A percentile compares a stretch with the other conserved stretches of the same genome.
phyloP scores from a whole-genome alignment of 2,113 vertebrate species.

The Hemibagrus wyckioides region DNA sequence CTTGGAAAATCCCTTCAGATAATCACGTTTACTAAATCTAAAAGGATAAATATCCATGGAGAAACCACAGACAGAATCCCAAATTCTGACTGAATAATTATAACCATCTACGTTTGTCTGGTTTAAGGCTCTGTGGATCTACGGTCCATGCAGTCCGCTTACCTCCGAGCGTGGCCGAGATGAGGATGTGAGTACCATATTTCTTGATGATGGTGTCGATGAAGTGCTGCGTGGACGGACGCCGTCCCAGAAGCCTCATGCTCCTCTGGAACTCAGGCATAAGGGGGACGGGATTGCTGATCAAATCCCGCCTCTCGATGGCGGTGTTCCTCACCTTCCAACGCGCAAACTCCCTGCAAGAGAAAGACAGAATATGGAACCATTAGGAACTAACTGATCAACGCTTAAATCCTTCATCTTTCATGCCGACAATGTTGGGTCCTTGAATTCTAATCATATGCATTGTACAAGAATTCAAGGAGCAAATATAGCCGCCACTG shows the following conservation, averaged over 20 bases:
- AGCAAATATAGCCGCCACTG: not conserved
- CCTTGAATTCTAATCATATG: too few species aligned
- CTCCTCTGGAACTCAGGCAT: slow-evolving; percentile 99
- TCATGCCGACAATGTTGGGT: too few species aligned
- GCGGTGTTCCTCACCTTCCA: slow-evolving; percentile 99
- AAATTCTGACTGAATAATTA: not conserved
- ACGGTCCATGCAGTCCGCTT: slow-evolving; percentile 49
- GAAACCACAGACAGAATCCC: not conserved
- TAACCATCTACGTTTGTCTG: not conserved
- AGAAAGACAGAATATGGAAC: slow-evolving; percentile 37
- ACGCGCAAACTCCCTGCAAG: slow-evolving; percentile 96
- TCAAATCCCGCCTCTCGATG: slow-evolving; percentile 93
- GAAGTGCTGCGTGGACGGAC: slow-evolving; percentile 96
- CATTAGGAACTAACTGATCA: slow-evolving; percentile 10
- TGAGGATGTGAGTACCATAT: slow-evolving; percentile 98
- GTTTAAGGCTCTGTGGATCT: not conserved
- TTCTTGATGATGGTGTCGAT: slow-evolving; percentile 99
- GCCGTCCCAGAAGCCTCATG: slow-evolving; percentile 91
- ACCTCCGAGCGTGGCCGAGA: slow-evolving; percentile 99
- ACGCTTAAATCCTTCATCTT: not conserved
- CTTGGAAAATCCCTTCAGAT: not conserved
- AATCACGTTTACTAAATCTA: not conserved
- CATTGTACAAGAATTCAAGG: not conserved
- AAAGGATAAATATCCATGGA: not conserved
- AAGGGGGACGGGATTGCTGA: slow-evolving; percentile 90